Evolutionary conservation across 2,888 invertebrate species (phyloP).

Genomic region (Eristalis tenax): DNA sequence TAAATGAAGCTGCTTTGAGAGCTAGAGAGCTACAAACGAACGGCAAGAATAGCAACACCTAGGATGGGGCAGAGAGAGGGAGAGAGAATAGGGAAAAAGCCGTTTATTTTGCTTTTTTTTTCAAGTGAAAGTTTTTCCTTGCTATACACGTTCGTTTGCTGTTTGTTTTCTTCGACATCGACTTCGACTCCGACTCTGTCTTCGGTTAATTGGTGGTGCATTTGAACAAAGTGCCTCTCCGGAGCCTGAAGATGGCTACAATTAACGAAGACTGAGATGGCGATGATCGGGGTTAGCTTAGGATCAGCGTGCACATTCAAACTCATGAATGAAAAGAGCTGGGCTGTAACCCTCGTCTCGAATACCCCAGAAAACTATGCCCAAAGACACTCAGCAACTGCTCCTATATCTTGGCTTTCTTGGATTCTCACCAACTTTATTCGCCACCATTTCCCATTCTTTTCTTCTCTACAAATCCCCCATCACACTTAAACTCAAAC

Average conservation of each 20-base stretch:
- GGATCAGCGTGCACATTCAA: too few relatives aligned
- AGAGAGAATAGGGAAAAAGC: slow-evolving; percentile 43
- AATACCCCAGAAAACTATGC: too few relatives aligned
- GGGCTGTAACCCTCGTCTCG: too few relatives aligned
- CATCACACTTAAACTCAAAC: neutral
- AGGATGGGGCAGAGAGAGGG: neutral
- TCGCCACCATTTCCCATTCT: neutral
- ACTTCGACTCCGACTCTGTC: slow-evolving; percentile 24
- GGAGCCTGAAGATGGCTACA: neutral
- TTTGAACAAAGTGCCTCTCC: neutral
- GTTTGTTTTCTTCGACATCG: slow-evolving; percentile 5
- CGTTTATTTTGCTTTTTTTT: slow-evolving; percentile 18
- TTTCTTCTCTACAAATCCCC: slow-evolving; percentile 13
- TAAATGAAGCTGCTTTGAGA: slow-evolving; percentile 34
- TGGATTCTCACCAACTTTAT: too few relatives aligned
- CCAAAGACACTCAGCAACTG: too few relatives aligned
- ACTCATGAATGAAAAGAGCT: too few relatives aligned
- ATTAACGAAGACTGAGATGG: neutral
- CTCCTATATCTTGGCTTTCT: too few relatives aligned
- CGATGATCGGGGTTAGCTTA: too few relatives aligned
- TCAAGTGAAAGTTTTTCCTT: slow-evolving; percentile 60
- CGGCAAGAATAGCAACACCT: neutral
- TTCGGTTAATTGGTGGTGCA: neutral
- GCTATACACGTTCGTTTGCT: neutral
- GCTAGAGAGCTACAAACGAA: neutral